Evolutionary conservation across 2,797 vertebrate genomes (phyloP).

Genomic region (Pempheris klunzingeri): DNA sequence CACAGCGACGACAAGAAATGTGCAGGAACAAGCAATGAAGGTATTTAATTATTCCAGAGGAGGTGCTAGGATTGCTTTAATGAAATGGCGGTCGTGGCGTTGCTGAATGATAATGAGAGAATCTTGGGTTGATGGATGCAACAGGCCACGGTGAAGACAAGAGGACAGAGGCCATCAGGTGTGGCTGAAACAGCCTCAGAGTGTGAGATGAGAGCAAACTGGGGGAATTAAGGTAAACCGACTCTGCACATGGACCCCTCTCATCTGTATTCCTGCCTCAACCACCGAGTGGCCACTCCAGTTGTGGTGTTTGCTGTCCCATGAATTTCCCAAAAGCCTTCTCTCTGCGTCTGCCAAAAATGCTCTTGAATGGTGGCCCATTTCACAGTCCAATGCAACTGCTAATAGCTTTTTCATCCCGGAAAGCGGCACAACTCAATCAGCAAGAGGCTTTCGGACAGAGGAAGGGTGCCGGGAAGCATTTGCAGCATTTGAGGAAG

Average conservation of each 20-base stretch:
- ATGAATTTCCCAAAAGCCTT: constrained; percentile 68
- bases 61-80: constrained; percentile 63
- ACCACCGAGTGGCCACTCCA: constrained; percentile 42
- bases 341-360: constrained; percentile 67
- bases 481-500: constrained; percentile 41
- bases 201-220: constrained; percentile 36
- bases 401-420: constrained; percentile 82
- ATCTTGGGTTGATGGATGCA: constrained; percentile 42
- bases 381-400: constrained; percentile 83
- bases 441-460: constrained; percentile 63
- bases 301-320: constrained; percentile 69
- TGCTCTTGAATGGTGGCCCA: constrained; percentile 68
- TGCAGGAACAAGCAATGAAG: constrained; percentile 40
- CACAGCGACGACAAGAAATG: constrained; percentile 40
- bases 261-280: constrained; percentile 63
- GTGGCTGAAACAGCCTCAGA: constrained; percentile 2
- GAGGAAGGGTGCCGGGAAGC: constrained; percentile 46
- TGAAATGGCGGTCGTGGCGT: constrained; percentile 53
- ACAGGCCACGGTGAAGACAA: constrained; percentile 11
- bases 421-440: constrained; percentile 78
- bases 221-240: constrained; percentile 3
- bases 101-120: constrained; percentile 62
- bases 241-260: constrained; percentile 23
- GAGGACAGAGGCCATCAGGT: constrained; percentile 6
- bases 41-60: constrained; percentile 57